Percentiles rank a stretch among this genome's conserved stretches.
Evolutionary conservation across 2,113 vertebrate species (phyloP).

Genomic region (Colinus virginianus): DNA sequence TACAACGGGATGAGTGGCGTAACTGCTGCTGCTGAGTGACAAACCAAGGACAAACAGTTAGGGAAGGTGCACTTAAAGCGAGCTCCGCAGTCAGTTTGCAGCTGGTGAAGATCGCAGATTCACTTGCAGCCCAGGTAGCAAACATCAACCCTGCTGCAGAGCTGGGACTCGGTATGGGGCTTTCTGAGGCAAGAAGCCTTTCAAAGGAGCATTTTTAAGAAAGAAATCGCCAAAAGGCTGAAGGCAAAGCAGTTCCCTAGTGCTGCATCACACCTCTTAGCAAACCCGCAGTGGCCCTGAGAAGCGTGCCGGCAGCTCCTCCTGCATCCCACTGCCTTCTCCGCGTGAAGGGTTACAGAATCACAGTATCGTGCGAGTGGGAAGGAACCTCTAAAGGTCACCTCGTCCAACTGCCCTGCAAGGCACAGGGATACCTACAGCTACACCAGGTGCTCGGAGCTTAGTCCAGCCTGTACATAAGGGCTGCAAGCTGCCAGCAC

Average conservation of each 20-base stretch:
- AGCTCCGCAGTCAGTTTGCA: neutral
- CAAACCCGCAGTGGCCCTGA: too few relatives aligned
- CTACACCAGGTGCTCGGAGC: too few relatives aligned
- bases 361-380: too few relatives aligned
- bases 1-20: neutral
- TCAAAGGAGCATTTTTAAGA: neutral
- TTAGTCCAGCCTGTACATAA: too few relatives aligned
- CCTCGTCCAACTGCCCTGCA: too few relatives aligned
- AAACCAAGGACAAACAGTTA: neutral
- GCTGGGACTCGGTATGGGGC: neutral
- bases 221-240: neutral
- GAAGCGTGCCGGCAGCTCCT: too few relatives aligned
- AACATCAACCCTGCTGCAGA: neutral
- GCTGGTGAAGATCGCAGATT: neutral
- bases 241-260: accelerated
- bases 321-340: too few relatives aligned
- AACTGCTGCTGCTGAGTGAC: neutral
- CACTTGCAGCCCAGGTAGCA: neutral
- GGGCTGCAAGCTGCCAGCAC: neutral
- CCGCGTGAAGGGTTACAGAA: too few relatives aligned
- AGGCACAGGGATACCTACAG: too few relatives aligned
- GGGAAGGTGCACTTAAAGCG: neutral
- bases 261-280: neutral
- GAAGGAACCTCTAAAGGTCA: too few relatives aligned
- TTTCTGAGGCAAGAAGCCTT: too few relatives aligned